These are phyloP conservation scores for Melanostigma gelatinosum DNA, from an alignment of 2,113 vertebrate genomes.

Conservation along the genomic window DNA sequence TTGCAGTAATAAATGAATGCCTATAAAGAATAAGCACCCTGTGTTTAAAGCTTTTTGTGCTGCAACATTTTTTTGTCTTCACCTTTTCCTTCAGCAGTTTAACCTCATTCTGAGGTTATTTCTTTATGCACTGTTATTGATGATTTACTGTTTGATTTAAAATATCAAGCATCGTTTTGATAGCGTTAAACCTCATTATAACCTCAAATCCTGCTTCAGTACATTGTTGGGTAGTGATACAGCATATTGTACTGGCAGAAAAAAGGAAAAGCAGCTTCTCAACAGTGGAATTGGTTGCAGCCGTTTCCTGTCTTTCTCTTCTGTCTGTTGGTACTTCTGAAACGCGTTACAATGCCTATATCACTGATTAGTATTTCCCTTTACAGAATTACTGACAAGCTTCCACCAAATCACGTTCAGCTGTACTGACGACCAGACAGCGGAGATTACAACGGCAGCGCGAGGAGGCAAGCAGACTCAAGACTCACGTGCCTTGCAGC, in stretches of 20 bases:
- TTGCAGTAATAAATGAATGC: background rate
- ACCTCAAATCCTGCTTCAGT: background rate
- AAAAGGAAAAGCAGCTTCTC: background rate
- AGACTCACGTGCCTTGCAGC: conserved; percentile 89
- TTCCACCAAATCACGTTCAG: conserved; percentile 80
- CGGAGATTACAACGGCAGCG: conserved; percentile 80
- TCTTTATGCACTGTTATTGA: background rate
- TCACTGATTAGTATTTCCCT: conserved; percentile 64
- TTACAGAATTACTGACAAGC: conserved; percentile 66
- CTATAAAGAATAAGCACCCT: background rate
- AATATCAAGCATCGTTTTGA: background rate
- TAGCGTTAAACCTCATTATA: background rate
- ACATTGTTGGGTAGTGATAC: conserved; percentile 14
- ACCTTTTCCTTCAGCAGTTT: background rate
- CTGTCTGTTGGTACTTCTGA: conserved; percentile 32
- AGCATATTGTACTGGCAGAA: conserved; percentile 11
- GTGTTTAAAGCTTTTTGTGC: background rate
- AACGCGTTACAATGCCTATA: conserved; percentile 6
- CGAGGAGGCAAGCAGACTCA: conserved; percentile 81
- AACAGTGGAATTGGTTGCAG: conserved; percentile 17
- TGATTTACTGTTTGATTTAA: background rate
- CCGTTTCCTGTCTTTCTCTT: conserved; percentile 15
- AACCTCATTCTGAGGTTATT: background rate
- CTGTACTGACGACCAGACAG: conserved; percentile 80
- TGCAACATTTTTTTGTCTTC: background rate